These are phyloP conservation scores for Nanorana parkeri DNA, from an alignment of 2,113 vertebrate species.

Conservation along the genomic window DNA sequence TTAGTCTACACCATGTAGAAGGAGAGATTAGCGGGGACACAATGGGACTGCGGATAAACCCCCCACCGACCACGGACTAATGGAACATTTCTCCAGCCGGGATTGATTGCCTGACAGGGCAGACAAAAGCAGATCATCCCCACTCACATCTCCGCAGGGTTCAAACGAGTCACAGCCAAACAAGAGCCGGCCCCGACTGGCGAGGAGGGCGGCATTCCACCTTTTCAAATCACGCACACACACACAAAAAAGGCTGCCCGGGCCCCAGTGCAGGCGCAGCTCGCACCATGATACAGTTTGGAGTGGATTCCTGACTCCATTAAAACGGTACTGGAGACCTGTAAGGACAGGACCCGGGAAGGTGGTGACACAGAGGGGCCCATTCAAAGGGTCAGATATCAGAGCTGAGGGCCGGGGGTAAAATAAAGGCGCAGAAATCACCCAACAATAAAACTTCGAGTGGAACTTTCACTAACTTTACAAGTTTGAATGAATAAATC, in stretches of 20 bases:
- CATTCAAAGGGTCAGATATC: too few relatives aligned
- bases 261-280: not conserved
- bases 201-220: not conserved
- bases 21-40: not conserved
- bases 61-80: not conserved
- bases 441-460: too few relatives aligned
- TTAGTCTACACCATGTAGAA: not conserved
- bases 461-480: too few relatives aligned
- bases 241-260: not conserved
- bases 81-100: not conserved
- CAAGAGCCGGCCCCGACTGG: not conserved
- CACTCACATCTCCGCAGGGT: slow-evolving; percentile 20
- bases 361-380: not conserved
- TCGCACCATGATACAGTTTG: not conserved
- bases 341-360: not conserved
- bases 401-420: too few relatives aligned
- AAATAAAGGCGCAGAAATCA: too few relatives aligned
- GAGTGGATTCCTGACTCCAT: not conserved
- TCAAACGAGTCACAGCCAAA: slow-evolving; percentile 15
- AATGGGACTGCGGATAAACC: not conserved
- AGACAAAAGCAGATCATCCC: slow-evolving; percentile 31
- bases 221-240: not conserved
- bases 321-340: not conserved
- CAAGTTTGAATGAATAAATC: too few relatives aligned
- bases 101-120: slow-evolving; percentile 39